Evolutionary conservation across 1,140 invertebrate genomes (phyloP).

Genomic region (Aporrectodea caliginosa): DNA sequence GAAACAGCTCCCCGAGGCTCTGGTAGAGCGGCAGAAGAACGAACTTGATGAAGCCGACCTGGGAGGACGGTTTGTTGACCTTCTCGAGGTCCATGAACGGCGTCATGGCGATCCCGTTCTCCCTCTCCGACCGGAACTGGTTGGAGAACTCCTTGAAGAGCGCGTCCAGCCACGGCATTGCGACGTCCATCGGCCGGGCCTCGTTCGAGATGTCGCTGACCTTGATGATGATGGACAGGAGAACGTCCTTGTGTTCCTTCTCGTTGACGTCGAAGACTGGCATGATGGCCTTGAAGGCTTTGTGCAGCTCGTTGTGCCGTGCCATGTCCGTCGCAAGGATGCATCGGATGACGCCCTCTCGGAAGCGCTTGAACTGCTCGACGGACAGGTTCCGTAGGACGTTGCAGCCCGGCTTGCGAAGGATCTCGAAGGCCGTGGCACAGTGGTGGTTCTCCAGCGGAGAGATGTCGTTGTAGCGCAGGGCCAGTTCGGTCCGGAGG

Average conservation of each 20-base stretch:
- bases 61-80: conserved; percentile 56
- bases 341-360: conserved; percentile 57
- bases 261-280: conserved; percentile 68
- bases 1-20: conserved; percentile 25
- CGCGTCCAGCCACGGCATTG: conserved; percentile 57
- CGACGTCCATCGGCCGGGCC: conserved; percentile 56
- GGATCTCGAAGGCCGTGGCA: conserved; percentile 76
- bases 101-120: conserved; percentile 57
- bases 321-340: conserved; percentile 58
- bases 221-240: not conserved
- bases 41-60: conserved; percentile 58
- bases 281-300: conserved; percentile 60
- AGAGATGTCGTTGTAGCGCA: conserved; percentile 83
- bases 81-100: conserved; percentile 58
- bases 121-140: conserved; percentile 54
- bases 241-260: conserved; percentile 60
- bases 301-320: conserved; percentile 54
- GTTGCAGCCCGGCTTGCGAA: conserved; percentile 75
- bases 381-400: conserved; percentile 78
- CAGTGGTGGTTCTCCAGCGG: conserved; percentile 86
- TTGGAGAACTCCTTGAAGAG: conserved; percentile 58
- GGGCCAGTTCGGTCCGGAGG: conserved; percentile 75
- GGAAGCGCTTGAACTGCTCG: conserved; percentile 80
- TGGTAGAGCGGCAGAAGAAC: conserved; percentile 52
- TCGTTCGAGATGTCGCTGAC: conserved; percentile 58